Evolutionary conservation across 2,797 vertebrate species (phyloP), one percentile per base, ranked within the genome.

Genomic region (Holocentrus rufus): DNA sequence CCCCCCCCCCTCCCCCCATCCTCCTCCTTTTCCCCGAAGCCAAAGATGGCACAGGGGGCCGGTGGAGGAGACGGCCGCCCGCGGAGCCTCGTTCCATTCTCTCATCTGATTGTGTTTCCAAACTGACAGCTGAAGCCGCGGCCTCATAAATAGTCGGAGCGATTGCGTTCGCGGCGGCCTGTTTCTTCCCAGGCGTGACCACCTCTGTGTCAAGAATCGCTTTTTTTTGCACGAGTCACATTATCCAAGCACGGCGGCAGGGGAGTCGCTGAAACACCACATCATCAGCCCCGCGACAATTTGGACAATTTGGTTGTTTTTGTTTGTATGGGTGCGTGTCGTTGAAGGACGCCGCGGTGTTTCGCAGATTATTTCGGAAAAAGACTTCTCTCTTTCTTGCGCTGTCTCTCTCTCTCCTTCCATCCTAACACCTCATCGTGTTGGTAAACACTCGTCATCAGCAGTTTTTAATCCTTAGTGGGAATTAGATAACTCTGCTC

Each of bases 401-500:
- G 15, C 34, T 7, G 4, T 13, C 11, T n/a, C 5, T 59, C 17
- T 58, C 34, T 18, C 36, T 42, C 39, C 14, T 34, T 18, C 36
- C 58, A 60, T 60, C 36, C 36, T 60, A n/a, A 4, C 58, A 22
- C 18, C 44, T 47, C 55, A 7, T 18, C 54, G 52, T 66, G 6
- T 65, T 76, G 58, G 54, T 69, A 25, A 54, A 52, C 59, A 58
- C 57, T 67, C 42, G 47, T 64, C 20, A 44, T 73, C 67, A 71
- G 58, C 77, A 73, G 50, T 55, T 83, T 79, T 77, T 70, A 82
- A 81, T 78, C 70, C 64, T 63, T 53, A 6, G 13, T 42, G 56
- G 54, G 61, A 77, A 61, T 69, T 77, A 34, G 18, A 82, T 71
- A 65, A n/a, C 20, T 58, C 8, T 31, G 55, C 56, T 70, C 27